A percentile compares a stretch with the other conserved stretches of the same genome.
Conservation (phyloP, 2,113 vertebrate species). For the Rhegmatorhina hoffmannsi region DNA sequence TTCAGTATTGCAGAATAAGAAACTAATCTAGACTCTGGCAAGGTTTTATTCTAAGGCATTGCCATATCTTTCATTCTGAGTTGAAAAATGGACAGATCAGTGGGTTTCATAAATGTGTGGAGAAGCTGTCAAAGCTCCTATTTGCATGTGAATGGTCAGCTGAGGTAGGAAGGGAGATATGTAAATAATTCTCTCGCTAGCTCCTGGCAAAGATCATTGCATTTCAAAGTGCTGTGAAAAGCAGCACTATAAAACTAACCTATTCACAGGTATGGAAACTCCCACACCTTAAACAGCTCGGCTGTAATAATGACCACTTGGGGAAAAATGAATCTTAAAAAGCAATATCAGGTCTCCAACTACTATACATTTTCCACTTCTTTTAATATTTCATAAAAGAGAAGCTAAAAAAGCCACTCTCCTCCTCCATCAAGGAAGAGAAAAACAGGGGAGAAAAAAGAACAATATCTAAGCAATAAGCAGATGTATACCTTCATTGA, state of each 20-base stretch:
- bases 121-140: constrained; percentile 43
- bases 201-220: constrained; percentile 38
- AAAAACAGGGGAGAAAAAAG: background rate
- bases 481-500: background rate
- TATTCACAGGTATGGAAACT: constrained; percentile 46
- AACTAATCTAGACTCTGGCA: background rate
- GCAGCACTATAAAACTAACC: constrained; percentile 32
- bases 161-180: constrained; percentile 34
- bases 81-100: constrained; percentile 44
- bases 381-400: background rate
- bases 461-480: background rate
- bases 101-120: constrained; percentile 16
- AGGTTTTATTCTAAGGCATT: constrained; percentile 12
- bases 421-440: background rate
- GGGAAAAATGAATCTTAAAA: constrained; percentile 26
- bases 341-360: background rate
- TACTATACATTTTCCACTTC: background rate
- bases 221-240: constrained; percentile 60
- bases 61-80: constrained; percentile 3
- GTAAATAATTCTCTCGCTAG: constrained; percentile 28
- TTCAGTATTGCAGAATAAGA: background rate
- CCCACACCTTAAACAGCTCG: constrained; percentile 16
- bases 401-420: background rate
- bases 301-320: constrained; percentile 10
- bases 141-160: constrained; percentile 66